Evolutionary conservation across 2,888 invertebrate genomes (phyloP).

Genomic region (Listrodromus nycthemerus): DNA sequence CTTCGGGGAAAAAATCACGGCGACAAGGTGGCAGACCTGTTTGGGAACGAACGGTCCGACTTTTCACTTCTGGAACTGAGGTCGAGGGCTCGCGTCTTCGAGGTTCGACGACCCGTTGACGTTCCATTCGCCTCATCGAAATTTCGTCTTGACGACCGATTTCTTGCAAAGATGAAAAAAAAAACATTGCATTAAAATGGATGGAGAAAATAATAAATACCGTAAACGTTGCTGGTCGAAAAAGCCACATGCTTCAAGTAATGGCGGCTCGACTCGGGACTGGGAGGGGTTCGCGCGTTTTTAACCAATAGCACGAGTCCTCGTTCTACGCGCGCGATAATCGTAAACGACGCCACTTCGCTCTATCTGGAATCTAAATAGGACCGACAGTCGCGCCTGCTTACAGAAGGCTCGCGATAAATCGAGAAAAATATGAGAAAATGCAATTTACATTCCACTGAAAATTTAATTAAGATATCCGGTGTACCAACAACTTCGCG

Average conservation of each 20-base stretch:
- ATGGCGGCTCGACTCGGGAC: not conserved
- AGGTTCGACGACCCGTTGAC: conserved; percentile 52
- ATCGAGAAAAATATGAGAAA: conserved; percentile 10
- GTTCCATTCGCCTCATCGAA: not conserved
- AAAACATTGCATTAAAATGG: not conserved
- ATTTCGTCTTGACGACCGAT: not conserved
- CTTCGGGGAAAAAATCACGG: not conserved
- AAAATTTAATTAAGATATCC: conserved; percentile 59
- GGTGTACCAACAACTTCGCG: conserved; percentile 17
- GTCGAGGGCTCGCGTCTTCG: not conserved
- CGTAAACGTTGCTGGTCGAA: not conserved
- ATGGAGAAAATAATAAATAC: too few relatives aligned
- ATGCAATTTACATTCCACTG: conserved; percentile 21
- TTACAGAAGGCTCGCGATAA: not conserved
- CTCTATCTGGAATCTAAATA: not conserved
- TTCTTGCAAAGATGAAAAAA: not conserved
- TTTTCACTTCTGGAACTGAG: not conserved
- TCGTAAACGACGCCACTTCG: not conserved
- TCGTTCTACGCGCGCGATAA: not conserved
- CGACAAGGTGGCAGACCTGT: not conserved
- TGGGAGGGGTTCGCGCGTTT: not conserved
- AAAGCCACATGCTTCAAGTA: not conserved
- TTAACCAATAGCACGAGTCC: not conserved
- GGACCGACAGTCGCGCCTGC: not conserved
- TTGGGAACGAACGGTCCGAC: not conserved